Evolutionary conservation across 2,888 invertebrate species (phyloP), one percentile per base, ranked within the genome.

Genomic region (Trachelus troglodyta): DNA sequence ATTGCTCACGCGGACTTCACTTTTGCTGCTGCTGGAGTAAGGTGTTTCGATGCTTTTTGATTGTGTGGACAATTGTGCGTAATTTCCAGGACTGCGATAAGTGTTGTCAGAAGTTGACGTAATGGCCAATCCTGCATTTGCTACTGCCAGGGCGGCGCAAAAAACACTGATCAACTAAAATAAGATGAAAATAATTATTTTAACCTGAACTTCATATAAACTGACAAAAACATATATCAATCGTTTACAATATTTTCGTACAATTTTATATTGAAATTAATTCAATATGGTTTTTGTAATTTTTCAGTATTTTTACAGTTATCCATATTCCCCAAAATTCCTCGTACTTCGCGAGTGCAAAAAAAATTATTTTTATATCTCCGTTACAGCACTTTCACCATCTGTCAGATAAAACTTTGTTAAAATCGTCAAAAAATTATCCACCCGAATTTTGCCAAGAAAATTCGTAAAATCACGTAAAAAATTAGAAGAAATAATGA

Each of bases 61-160:
- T n/a, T 78, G 78, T 1, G 78, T 78, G n/a, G 78, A 78, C 11
- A 78, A n/a, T 34, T 78, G 78, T 31, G 78, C 78, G 3, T 76
- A 35, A 31, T 78, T 78, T 68, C 78, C 78, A 23, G 73, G 73
- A 33, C 78, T 78, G n/a, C 78, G 34, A 31, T 78, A 78, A 11
- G 78, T 78, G 34, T 78, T 78, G 34, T 78, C 78, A 31, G 78
- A 75, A 30, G 78, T 78, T n/a, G 78, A 76, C 30, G 78, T 78
- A 34, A 78, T 15, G 1, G 78, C 37, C 23, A 78, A 15, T 30
- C 78, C 78, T 33, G 78, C 78, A 30, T 78, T 78, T 12, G 76
- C 78, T 31, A 73, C 78, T 33, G 78, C 73, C 35, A 78, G 9
- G 31, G 73, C 75, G 6, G 34, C 56, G 3, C 40, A n/a, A 9